Evolutionary conservation across 2,888 invertebrate genomes (phyloP), one percentile per base, ranked within the genome.

Genomic region (Pachymerium ferrugineum): DNA sequence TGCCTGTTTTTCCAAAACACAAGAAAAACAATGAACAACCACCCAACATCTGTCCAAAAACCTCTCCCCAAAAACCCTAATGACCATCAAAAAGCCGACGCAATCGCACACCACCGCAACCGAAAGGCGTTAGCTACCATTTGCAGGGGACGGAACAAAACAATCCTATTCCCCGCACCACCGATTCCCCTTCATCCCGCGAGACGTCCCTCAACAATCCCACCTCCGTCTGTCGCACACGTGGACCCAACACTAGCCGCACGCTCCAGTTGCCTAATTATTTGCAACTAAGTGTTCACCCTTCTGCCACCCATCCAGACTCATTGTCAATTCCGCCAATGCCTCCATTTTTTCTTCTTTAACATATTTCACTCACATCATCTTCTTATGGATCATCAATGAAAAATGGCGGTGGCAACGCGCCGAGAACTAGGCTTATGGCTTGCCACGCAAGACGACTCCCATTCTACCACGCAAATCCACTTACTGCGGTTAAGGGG

Each of bases 331-430:
- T n/a, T n/a, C n/a, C n/a, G n/a, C n/a, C n/a, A n/a, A n/a, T n/a
- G n/a, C n/a, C n/a, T n/a, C n/a, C n/a, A n/a, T n/a, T n/a, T n/a
- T n/a, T 47, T 47, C 47, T 47, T 47, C 47, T 47, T 47, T 47
- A 47, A 47, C 47, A 47, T 47, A 47, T 47, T 47, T 47, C 47
- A 47, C 47, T 47, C 47, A 47, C 47, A 47, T 47, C 47, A 47
- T 47, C 47, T 47, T 47, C 19, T 47, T 47, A 47, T 47, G 47
- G 47, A 47, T 47, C 47, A 47, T 47, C 47, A 47, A 47, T 47
- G 47, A 47, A 47, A 47, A 47, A 47, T 47, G 47, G 47, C 47
- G 22, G 47, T 47, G 47, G 47, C 47, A 47, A 47, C 47, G 47
- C 47, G 47, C 47, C 47, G 47, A 47, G 47, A 47, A 47, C 47